Percentiles rank a stretch among this genome's conserved stretches.
Evolutionary conservation across 2,113 vertebrate species (phyloP).

Genomic region (Triplophysa tibetana): DNA sequence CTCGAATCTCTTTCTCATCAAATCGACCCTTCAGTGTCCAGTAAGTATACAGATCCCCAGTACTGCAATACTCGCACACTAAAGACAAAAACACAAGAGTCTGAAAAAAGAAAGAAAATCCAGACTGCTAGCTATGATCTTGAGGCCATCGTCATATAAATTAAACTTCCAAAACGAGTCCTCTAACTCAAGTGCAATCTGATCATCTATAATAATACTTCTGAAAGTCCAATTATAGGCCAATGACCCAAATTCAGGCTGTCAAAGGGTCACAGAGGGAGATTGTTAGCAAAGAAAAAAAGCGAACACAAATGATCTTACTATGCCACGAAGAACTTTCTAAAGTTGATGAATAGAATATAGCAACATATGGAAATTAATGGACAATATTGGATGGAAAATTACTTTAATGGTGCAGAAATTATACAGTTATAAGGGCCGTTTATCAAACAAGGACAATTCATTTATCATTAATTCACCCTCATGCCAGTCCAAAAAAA

Average conservation of each 20-base stretch:
- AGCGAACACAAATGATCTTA: neutral
- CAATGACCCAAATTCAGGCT: neutral
- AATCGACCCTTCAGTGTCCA: conserved; percentile 82
- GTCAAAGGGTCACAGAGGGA: conserved; percentile 5
- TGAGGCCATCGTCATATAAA: neutral
- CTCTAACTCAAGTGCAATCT: neutral
- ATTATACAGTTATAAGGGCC: too few relatives aligned
- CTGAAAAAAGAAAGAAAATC: conserved; percentile 33
- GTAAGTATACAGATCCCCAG: conserved; percentile 86
- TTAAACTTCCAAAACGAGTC: neutral
- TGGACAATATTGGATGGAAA: neutral
- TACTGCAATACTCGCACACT: conserved; percentile 93
- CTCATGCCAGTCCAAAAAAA: too few relatives aligned
- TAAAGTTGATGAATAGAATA: neutral
- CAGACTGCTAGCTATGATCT: conserved; percentile 10
- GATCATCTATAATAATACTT: neutral
- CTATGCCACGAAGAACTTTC: neutral
- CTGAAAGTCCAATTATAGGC: conserved; percentile 2
- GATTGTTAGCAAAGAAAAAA: neutral
- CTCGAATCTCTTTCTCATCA: conserved; percentile 77
- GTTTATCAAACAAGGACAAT: too few relatives aligned
- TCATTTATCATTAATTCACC: too few relatives aligned
- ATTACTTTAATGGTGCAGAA: neutral
- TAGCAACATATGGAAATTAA: neutral
- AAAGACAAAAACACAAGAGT: conserved; percentile 44